phyloP scores from a whole-genome alignment of 2,888 invertebrate genomes.

The Drosophila quinaria region DNA sequence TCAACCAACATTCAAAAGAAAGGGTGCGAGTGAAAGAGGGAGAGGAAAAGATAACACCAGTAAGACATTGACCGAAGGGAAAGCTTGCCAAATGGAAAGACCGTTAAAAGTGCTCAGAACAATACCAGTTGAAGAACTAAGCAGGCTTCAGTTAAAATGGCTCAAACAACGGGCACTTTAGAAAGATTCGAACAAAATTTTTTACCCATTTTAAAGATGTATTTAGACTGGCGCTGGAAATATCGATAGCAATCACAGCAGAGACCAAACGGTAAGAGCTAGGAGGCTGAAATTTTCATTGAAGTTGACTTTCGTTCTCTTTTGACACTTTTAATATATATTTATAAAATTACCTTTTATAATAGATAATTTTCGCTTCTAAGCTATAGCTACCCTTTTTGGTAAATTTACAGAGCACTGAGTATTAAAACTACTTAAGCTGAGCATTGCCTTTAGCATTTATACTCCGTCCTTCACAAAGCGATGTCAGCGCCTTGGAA shows the following conservation, averaged over 20 bases:
- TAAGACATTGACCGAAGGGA: constrained; percentile 5
- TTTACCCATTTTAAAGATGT: too few relatives aligned
- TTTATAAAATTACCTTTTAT: too few relatives aligned
- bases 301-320: too few relatives aligned
- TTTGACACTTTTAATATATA: too few relatives aligned
- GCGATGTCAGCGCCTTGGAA: constrained; percentile 57
- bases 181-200: not conserved
- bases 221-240: too few relatives aligned
- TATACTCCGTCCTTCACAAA: constrained; percentile 47
- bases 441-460: constrained; percentile 16
- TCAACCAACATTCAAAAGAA: not conserved
- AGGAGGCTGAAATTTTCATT: too few relatives aligned
- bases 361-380: too few relatives aligned
- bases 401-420: not conserved
- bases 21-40: not conserved
- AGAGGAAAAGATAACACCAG: not conserved
- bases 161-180: not conserved
- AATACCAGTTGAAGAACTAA: not conserved
- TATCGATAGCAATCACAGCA: too few relatives aligned
- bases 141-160: not conserved
- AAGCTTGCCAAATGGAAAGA: constrained; percentile 47
- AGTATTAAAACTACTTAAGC: constrained; percentile 37
- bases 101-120: constrained; percentile 11
- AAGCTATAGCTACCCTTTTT: not conserved
- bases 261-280: too few relatives aligned